Conservation (phyloP, 2,797 vertebrate species). For the Chelon auratus region DNA sequence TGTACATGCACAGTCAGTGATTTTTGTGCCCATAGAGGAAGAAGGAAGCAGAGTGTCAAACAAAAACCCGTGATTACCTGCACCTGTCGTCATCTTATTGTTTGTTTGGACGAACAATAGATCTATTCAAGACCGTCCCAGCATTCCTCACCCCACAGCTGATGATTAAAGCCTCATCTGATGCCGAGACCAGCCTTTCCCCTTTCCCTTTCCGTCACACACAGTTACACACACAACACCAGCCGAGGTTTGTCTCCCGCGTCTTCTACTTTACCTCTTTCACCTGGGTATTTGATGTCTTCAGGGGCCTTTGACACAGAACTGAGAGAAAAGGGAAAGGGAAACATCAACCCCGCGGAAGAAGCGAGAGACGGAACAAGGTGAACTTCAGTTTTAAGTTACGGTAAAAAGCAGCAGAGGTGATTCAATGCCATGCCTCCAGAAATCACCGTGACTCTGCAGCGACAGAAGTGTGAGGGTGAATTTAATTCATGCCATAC, state of each 20-base stretch:
- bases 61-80: constrained; percentile 33
- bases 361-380: neutral
- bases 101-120: constrained; percentile 58
- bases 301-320: constrained; percentile 30
- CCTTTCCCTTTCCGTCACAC: neutral
- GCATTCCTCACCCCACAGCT: constrained; percentile 36
- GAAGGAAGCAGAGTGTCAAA: neutral
- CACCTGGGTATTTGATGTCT: constrained; percentile 25
- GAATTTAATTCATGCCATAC: constrained; percentile 7
- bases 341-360: constrained; percentile 34
- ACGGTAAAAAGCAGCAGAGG: constrained; percentile 22
- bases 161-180: constrained; percentile 67
- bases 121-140: constrained; percentile 35
- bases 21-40: constrained; percentile 1
- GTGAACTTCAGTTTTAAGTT: constrained; percentile 35
- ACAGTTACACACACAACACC: neutral
- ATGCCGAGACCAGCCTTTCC: constrained; percentile 21
- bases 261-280: constrained; percentile 11
- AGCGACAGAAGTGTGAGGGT: constrained; percentile 17
- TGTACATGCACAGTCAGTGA: constrained; percentile 5
- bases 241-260: constrained; percentile 20
- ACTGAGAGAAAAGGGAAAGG: constrained; percentile 18
- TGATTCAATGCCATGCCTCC: neutral
- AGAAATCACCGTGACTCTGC: constrained; percentile 7
- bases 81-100: constrained; percentile 33